Evolutionary conservation across 37 sponge, comb jelly and placozoan species (phyloP), one percentile per base, ranked within the genome.

Genomic region (Cliona cf. orientalis): DNA sequence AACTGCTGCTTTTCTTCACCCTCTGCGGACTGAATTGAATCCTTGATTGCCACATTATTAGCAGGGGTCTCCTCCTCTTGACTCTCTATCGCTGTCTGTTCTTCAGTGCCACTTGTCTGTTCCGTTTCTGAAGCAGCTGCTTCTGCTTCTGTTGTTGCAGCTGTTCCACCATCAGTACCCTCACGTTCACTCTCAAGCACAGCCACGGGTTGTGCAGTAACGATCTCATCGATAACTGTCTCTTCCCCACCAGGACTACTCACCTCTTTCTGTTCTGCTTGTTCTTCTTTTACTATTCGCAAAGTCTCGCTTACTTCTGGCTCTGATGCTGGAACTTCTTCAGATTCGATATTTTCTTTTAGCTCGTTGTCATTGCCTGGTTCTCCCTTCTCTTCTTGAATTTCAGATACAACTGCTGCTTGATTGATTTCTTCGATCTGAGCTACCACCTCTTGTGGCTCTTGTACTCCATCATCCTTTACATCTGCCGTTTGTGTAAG

Each of bases 211-310:
- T n/a, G n/a, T n/a, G n/a, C n/a, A n/a, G n/a, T n/a, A n/a, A n/a
- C 11, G 55, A 49, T 17, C 55, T 19, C 35, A 2, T 35, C 66
- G 35, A 66, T 2, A 21, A 66, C 39, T 37, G 7, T 40, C 34
- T 63, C 66, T 14, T 43, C 65, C 37, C 35, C 69, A 32, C 35
- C 22, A 34, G 68, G 58, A 2, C 22, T 32, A 0, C 71, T 45
- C 38, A 21, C 71, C 53, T 73, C 83, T 29, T 65, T 66, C 42
- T 63, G 26, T 57, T 41, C 66, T 21, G 38, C 31, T 32, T 3
- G 12, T 58, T 42, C 60, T 34, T 66, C 69, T 3, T 43, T 56
- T 60, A 38, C 22, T 22, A 12, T 5, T 5, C 28, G 34, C 31
- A 3, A 36, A 42, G 32, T 32, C 35, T 3, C 53, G 21, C 28